Evolutionary conservation across 2,888 invertebrate genomes (phyloP).

Genomic region (Augochlorella aurata): DNA sequence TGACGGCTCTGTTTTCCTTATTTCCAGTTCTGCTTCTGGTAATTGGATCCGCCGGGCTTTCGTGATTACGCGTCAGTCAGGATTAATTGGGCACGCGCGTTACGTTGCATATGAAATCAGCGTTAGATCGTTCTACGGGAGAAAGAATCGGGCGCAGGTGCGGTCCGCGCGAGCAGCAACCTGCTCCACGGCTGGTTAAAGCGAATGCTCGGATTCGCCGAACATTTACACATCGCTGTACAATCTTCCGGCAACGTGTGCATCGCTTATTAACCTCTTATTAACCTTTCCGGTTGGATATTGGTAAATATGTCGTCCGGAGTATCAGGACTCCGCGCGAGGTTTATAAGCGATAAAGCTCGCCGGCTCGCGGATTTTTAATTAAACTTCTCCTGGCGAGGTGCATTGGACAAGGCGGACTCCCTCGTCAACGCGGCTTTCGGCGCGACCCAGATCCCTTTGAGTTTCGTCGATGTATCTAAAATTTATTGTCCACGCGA

Average conservation of each 20-base stretch:
- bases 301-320: not conserved
- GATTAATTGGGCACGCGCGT: conserved; percentile 35
- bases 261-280: not conserved
- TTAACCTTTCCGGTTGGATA: not conserved
- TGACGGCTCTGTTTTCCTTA: conserved; percentile 19
- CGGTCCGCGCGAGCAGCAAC: no score
- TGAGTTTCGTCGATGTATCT: not conserved
- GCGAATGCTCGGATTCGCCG: not conserved
- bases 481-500: not conserved
- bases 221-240: not conserved
- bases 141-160: not conserved
- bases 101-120: not conserved
- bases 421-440: not conserved
- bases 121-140: not conserved
- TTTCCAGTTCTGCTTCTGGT: not conserved
- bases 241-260: not conserved
- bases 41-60: conserved; percentile 8
- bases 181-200: no score
- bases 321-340: not conserved
- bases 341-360: not conserved
- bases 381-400: not conserved
- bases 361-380: not conserved
- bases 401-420: not conserved
- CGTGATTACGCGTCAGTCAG: conserved; percentile 30
- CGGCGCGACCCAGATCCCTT: not conserved